These are phyloP conservation scores for Dreissena rostriformis DNA, from an alignment of 1,140 invertebrate species.

Conservation along the genomic window DNA sequence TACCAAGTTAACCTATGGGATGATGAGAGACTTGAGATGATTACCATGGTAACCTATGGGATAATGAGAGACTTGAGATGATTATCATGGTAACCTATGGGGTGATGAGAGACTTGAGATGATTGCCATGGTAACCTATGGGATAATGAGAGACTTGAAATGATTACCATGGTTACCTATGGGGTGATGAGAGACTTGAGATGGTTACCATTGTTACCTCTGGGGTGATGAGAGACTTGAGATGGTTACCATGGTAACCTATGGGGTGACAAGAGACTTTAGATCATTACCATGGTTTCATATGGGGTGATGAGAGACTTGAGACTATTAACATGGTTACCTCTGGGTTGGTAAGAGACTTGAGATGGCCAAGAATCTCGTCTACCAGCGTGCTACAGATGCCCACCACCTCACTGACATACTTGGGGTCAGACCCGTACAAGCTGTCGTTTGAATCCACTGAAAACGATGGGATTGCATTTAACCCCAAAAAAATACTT, in stretches of 20 bases:
- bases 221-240: conserved; percentile 82
- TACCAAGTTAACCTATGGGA: not conserved
- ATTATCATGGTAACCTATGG: not conserved
- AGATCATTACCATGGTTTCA: not conserved
- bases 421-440: conserved; percentile 95
- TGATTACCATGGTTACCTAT: not conserved
- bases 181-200: not conserved
- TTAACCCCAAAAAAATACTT: too few relatives aligned
- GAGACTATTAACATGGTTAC: conserved; percentile 65
- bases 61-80: not conserved
- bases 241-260: conserved; percentile 88
- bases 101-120: not conserved
- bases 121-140: not conserved
- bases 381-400: conserved; percentile 90
- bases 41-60: not conserved
- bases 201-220: conserved; percentile 72
- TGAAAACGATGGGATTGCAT: conserved; percentile 79
- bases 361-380: conserved; percentile 89
- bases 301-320: not conserved
- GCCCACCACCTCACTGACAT: conserved; percentile 90
- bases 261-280: conserved; percentile 87
- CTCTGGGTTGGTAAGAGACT: conserved; percentile 78
- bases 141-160: not conserved
- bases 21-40: not conserved
- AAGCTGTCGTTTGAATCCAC: conserved; percentile 96